A percentile compares a stretch with the other conserved stretches of the same genome.
Evolutionary conservation across 1,140 invertebrate genomes (phyloP).

Genomic region (Cyclina sinensis): DNA sequence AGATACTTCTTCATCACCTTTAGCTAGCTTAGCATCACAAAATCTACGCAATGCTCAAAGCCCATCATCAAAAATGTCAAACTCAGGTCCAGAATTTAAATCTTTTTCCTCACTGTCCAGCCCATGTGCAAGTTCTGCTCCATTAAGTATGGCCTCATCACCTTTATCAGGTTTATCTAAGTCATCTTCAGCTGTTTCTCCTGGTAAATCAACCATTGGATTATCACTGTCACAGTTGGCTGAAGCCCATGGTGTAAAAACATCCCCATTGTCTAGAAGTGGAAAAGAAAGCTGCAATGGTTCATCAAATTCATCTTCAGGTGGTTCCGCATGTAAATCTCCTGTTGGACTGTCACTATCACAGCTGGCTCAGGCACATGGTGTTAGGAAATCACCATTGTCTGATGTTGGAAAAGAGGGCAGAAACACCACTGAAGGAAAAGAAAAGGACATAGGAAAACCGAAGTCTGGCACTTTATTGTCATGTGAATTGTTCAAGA

Average conservation of each 20-base stretch:
- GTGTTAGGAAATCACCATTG: neutral
- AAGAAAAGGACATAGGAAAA: neutral
- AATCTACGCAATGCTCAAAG: neutral
- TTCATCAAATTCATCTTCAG: neutral
- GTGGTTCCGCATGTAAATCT: too few species aligned
- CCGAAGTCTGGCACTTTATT: neutral
- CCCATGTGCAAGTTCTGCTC: neutral
- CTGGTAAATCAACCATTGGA: neutral
- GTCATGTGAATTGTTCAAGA: neutral
- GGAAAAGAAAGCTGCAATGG: neutral
- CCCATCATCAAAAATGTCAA: neutral
- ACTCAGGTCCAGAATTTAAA: neutral
- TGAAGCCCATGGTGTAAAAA: conserved; percentile 46
- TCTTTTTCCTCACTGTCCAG: neutral
- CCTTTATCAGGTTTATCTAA: conserved; percentile 49
- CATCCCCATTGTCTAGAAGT: neutral
- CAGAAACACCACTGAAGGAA: neutral
- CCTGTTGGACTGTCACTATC: conserved; percentile 33
- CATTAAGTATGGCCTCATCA: neutral
- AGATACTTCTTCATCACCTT: neutral
- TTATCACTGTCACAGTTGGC: conserved; percentile 47
- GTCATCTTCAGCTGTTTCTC: neutral
- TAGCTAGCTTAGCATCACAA: neutral
- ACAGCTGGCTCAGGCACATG: conserved; percentile 52
- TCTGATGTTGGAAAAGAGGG: neutral